phyloP scores from a whole-genome alignment of 1,140 invertebrate species.

The Drosophila prosaltans region DNA sequence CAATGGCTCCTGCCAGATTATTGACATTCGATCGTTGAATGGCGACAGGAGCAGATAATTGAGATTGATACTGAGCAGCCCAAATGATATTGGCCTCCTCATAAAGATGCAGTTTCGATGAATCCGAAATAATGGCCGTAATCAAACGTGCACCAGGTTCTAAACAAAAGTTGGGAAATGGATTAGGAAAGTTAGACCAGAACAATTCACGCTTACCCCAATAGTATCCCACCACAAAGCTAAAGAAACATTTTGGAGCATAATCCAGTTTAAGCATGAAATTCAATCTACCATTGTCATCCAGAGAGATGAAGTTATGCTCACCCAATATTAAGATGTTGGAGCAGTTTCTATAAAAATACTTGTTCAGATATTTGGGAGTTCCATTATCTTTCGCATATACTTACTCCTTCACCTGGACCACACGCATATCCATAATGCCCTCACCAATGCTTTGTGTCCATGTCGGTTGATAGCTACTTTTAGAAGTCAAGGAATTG shows the following conservation, averaged over 20 bases:
- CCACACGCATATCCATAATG: slow-evolving; percentile 69
- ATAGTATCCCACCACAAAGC: slow-evolving; percentile 78
- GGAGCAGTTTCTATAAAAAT: slow-evolving; percentile 49
- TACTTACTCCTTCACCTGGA: slow-evolving; percentile 74
- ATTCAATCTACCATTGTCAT: slow-evolving; percentile 73
- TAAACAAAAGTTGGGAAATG: slow-evolving; percentile 47
- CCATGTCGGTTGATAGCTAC: slow-evolving; percentile 74
- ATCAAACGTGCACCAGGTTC: slow-evolving; percentile 85
- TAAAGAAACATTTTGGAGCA: slow-evolving; percentile 75
- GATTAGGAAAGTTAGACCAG: not conserved
- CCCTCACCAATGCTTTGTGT: slow-evolving; percentile 78
- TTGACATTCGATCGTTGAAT: slow-evolving; percentile 77
- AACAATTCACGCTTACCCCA: slow-evolving; percentile 60
- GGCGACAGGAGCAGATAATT: slow-evolving; percentile 65
- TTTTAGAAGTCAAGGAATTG: slow-evolving; percentile 66
- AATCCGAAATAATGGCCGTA: slow-evolving; percentile 85
- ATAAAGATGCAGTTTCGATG: slow-evolving; percentile 87
- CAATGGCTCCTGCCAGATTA: slow-evolving; percentile 67
- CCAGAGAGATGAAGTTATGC: slow-evolving; percentile 69
- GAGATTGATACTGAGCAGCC: slow-evolving; percentile 87
- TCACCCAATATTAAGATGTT: slow-evolving; percentile 78
- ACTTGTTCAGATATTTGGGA: not conserved
- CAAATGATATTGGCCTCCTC: slow-evolving; percentile 89
- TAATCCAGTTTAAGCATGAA: slow-evolving; percentile 81
- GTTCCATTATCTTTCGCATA: not conserved